Conservation (phyloP, 2,797 vertebrate genomes). For the Anisognathus igniventris region DNA sequence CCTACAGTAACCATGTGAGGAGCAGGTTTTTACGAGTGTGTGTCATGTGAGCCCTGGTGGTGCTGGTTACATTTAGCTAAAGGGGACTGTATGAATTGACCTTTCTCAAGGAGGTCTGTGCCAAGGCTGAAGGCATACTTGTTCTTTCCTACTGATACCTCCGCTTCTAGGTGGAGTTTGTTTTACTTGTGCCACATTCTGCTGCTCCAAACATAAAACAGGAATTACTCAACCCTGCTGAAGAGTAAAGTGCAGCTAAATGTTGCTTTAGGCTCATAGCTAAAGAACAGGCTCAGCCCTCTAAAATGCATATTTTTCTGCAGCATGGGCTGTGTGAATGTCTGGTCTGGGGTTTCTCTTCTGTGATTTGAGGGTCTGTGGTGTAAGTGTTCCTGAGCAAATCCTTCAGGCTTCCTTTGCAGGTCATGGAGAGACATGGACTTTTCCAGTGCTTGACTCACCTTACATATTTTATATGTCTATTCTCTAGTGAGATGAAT, state of each 20-base stretch:
- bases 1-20: rapidly evolving
- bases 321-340: neutral
- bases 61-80: neutral
- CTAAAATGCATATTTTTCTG: neutral
- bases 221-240: neutral
- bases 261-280: neutral
- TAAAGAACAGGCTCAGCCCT: neutral
- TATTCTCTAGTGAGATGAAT: neutral
- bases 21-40: neutral
- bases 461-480: neutral
- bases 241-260: neutral
- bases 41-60: neutral
- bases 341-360: neutral
- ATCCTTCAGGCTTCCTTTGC: neutral
- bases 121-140: neutral
- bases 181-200: neutral
- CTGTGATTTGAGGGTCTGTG: neutral
- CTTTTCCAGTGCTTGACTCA: neutral
- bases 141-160: neutral
- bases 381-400: neutral
- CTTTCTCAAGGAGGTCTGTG: neutral
- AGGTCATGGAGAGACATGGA: neutral
- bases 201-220: neutral
- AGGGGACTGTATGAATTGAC: neutral
- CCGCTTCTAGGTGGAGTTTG: neutral